Evolutionary conservation across 2,797 vertebrate genomes (phyloP).

Genomic region (Scolopax rusticola): DNA sequence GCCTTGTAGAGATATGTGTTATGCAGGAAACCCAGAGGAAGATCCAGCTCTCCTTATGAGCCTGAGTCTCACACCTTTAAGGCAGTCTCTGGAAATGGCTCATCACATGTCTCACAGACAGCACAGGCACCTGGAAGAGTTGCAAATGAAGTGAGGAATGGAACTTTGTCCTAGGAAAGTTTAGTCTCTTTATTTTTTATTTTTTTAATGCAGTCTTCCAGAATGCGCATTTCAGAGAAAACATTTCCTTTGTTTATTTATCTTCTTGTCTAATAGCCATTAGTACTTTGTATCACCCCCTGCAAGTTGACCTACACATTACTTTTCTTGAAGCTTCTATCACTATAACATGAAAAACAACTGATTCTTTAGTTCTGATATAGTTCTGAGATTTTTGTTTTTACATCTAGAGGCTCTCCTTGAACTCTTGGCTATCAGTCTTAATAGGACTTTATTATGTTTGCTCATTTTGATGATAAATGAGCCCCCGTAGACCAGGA

Average conservation of each 20-base stretch:
- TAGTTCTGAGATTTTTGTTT: background rate
- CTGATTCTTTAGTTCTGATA: background rate
- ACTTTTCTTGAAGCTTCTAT: background rate
- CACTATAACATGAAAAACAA: background rate
- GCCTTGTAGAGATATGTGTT: background rate
- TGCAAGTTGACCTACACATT: background rate
- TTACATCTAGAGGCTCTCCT: background rate
- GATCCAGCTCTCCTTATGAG: background rate
- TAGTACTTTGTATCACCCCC: background rate
- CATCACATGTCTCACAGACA: background rate
- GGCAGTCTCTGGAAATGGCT: background rate
- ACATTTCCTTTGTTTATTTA: background rate
- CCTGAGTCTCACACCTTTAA: background rate
- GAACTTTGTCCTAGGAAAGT: background rate
- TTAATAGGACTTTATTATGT: background rate
- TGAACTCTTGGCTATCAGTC: background rate
- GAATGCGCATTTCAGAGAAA: background rate
- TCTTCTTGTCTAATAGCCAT: background rate
- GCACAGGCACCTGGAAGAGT: background rate
- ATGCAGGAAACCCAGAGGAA: background rate
- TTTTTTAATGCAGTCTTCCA: background rate
- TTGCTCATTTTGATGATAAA: background rate
- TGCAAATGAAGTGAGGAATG: background rate
- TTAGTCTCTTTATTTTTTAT: background rate
- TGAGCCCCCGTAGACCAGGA: background rate